Conservation (phyloP, 2,113 vertebrate genomes). For the Azemiops feae region DNA sequence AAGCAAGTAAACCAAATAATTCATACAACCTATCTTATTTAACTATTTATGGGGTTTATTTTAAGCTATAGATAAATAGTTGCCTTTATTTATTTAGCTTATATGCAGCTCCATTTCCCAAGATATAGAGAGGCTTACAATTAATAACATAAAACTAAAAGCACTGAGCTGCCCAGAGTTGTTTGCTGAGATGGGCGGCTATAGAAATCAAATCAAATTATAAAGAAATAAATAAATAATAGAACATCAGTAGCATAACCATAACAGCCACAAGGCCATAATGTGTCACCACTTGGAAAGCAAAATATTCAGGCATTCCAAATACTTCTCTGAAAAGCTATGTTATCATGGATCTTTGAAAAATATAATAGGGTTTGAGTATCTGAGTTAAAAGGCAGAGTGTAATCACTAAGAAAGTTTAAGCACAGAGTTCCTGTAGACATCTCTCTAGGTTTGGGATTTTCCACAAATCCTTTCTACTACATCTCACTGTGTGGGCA, state of each 20-base stretch:
- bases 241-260: neutral
- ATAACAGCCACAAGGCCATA: neutral
- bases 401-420: neutral
- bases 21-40: neutral
- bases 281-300: neutral
- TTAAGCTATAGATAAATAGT: neutral
- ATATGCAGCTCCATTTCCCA: neutral
- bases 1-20: neutral
- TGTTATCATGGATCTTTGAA: neutral
- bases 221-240: neutral
- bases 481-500: neutral
- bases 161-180: neutral
- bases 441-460: neutral
- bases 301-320: neutral
- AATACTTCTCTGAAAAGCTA: neutral
- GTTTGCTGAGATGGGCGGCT: neutral
- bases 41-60: neutral
- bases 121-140: neutral
- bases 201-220: neutral
- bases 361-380: neutral
- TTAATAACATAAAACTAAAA: neutral
- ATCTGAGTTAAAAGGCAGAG: neutral
- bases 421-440: neutral
- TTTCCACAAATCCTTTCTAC: neutral
- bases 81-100: neutral